These are phyloP conservation scores for Drosophila incognita DNA, from an alignment of 2,888 invertebrate species.

Conservation along the genomic window DNA sequence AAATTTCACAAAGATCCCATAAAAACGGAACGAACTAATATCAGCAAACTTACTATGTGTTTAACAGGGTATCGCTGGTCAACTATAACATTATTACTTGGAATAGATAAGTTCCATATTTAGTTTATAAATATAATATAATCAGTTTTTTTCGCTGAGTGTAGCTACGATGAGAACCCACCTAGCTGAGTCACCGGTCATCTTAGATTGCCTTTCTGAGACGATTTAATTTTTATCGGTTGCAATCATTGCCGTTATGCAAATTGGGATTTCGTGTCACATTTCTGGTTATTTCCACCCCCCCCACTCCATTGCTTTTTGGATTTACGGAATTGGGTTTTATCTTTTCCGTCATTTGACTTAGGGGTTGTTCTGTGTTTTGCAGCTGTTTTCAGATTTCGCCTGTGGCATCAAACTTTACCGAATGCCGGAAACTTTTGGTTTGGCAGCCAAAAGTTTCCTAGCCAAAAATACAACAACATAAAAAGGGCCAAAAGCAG, in stretches of 20 bases:
- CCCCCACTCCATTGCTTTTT: neutral
- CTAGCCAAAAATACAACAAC: constrained; percentile 33
- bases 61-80: neutral
- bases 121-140: neutral
- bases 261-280: constrained; percentile 11
- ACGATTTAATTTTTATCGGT: constrained; percentile 65
- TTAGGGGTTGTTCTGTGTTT: constrained; percentile 67
- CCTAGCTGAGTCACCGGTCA: constrained; percentile 69
- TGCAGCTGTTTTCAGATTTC: constrained; percentile 54
- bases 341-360: constrained; percentile 53
- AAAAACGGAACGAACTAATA: neutral
- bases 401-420: constrained; percentile 54
- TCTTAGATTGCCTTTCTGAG: constrained; percentile 45
- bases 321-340: constrained; percentile 68
- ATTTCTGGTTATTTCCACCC: neutral
- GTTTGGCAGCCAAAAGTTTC: constrained; percentile 67
- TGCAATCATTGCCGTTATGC: constrained; percentile 14
- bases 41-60: neutral
- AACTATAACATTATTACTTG: neutral
- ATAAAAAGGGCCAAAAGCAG: neutral
- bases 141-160: neutral
- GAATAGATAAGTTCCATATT: neutral
- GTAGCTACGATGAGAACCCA: constrained; percentile 37
- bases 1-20: neutral
- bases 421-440: constrained; percentile 67